These are phyloP conservation scores for Drosophila cyrtoloma DNA, from an alignment of 2,888 invertebrate genomes.

Conservation along the genomic window DNA sequence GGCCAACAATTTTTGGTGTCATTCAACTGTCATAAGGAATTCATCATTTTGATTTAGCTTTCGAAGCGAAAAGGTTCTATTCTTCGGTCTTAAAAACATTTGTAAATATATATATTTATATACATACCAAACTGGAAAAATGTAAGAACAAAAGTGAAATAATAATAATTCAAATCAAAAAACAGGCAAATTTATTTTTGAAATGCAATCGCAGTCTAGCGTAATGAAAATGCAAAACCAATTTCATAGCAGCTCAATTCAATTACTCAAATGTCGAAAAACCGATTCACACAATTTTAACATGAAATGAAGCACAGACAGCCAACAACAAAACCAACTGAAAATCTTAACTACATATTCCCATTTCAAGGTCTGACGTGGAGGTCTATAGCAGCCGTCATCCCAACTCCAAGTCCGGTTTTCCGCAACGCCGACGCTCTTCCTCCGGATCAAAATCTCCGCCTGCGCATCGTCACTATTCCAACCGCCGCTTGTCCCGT, in stretches of 20 bases:
- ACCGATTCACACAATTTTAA: slow-evolving; percentile 42
- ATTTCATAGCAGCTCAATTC: slow-evolving; percentile 37
- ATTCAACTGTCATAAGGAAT: slow-evolving; percentile 49
- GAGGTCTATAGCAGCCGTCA: slow-evolving; percentile 87
- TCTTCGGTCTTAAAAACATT: slow-evolving; percentile 19
- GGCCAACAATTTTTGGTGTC: slow-evolving; percentile 22
- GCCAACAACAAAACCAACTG: slow-evolving; percentile 46
- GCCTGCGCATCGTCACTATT: slow-evolving; percentile 38
- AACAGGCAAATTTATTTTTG: slow-evolving; percentile 17
- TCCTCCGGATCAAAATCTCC: slow-evolving; percentile 36
- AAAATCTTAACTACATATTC: slow-evolving; percentile 61
- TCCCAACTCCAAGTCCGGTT: slow-evolving; percentile 84
- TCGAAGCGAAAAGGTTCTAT: slow-evolving; percentile 47
- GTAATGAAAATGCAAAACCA: slow-evolving; percentile 7
- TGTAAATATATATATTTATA: neutral
- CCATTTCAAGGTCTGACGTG: slow-evolving; percentile 86
- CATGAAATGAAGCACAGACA: slow-evolving; percentile 43
- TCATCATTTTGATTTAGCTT: slow-evolving; percentile 44
- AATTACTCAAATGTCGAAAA: slow-evolving; percentile 33
- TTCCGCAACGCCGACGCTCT: slow-evolving; percentile 41
- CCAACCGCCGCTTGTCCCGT: slow-evolving; percentile 35
- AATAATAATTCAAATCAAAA: slow-evolving; percentile 20
- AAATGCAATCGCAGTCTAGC: slow-evolving; percentile 4
- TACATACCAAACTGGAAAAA: slow-evolving; percentile 31
- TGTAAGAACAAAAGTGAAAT: slow-evolving; percentile 40